Conservation (phyloP, 2,888 invertebrate species). For the Lasioglossum leucozonium region DNA sequence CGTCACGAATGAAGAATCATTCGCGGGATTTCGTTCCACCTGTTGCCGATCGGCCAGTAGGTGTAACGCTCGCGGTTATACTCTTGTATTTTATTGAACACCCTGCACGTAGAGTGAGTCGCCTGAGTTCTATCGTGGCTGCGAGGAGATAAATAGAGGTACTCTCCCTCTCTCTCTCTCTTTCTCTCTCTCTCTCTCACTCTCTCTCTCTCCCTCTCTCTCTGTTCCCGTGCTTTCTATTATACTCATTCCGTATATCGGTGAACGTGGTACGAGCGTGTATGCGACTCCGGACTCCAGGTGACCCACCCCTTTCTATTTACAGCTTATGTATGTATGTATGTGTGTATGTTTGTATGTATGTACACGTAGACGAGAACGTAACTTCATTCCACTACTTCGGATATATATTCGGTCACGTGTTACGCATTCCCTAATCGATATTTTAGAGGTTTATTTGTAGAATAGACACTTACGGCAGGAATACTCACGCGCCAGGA, state of each 20-base stretch:
- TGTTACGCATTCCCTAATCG: constrained; percentile 49
- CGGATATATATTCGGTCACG: constrained; percentile 39
- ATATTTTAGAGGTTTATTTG: constrained; percentile 52
- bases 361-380: constrained; percentile 45
- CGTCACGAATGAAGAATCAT: not conserved
- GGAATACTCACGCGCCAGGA: constrained; percentile 93
- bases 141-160: not conserved
- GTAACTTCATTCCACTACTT: constrained; percentile 59
- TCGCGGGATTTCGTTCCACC: not conserved
- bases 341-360: too few species aligned
- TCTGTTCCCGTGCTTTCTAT: not conserved
- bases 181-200: not conserved
- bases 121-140: constrained; percentile 3
- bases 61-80: not conserved
- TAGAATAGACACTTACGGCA: constrained; percentile 88
- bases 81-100: constrained; percentile 8
- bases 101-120: constrained; percentile 4
- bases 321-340: constrained; percentile 44
- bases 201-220: not conserved
- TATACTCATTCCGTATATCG: not conserved
- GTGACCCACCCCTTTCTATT: constrained; percentile 20
- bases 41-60: not conserved
- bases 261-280: not conserved
- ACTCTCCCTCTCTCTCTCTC: not conserved
- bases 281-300: not conserved